Evolutionary conservation across 2,113 vertebrate species (phyloP).

Genomic region (Regulus satrapa): DNA sequence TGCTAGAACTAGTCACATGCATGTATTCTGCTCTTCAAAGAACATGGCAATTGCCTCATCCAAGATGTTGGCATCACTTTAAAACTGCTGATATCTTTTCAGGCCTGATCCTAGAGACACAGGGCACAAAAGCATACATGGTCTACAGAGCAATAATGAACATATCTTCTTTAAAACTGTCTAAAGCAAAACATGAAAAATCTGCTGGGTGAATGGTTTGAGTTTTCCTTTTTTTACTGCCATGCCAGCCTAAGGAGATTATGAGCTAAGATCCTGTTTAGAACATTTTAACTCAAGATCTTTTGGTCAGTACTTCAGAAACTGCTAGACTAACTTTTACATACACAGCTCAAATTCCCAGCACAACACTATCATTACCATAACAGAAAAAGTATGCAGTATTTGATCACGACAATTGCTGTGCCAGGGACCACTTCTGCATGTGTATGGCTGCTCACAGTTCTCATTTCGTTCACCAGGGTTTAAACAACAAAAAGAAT

Average conservation of each 20-base stretch:
- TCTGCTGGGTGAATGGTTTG: neutral
- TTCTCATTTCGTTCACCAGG: conserved; percentile 69
- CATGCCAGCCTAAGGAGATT: neutral
- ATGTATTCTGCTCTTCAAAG: neutral
- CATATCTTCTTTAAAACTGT: neutral
- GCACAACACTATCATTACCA: neutral
- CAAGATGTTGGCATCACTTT: neutral
- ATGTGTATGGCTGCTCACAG: neutral
- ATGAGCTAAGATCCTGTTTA: neutral
- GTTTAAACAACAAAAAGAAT: conserved; percentile 97
- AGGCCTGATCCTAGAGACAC: neutral
- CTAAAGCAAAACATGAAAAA: neutral
- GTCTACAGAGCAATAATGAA: neutral
- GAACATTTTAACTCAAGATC: neutral
- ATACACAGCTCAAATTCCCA: neutral
- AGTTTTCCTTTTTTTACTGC: neutral
- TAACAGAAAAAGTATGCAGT: neutral
- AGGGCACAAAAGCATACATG: neutral
- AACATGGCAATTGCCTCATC: neutral
- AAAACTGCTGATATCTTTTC: neutral
- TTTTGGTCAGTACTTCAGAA: neutral
- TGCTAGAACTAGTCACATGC: neutral
- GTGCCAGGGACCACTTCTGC: neutral
- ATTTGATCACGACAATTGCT: neutral
- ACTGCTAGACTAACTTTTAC: neutral